Evolutionary conservation across 2,888 invertebrate species (phyloP).

Genomic region (Nudaria mundana): DNA sequence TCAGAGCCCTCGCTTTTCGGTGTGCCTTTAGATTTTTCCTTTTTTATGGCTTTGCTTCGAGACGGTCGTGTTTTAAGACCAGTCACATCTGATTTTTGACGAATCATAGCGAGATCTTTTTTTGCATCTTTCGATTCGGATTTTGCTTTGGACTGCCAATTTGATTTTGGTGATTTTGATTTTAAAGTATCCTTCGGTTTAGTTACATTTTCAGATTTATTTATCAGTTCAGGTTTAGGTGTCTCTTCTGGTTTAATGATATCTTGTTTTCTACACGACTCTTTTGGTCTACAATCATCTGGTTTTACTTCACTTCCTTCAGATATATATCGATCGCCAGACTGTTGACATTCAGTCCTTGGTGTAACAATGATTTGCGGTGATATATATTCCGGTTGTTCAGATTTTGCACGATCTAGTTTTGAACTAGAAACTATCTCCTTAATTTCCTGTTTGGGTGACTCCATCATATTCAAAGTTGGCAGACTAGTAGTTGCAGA

Average conservation of each 20-base stretch:
- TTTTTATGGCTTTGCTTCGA: slow-evolving; percentile 54
- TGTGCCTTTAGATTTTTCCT: slow-evolving; percentile 53
- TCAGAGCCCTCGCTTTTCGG: slow-evolving; percentile 47
- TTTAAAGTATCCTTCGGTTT: slow-evolving; percentile 52
- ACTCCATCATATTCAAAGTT: slow-evolving; percentile 82
- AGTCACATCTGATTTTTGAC: slow-evolving; percentile 84
- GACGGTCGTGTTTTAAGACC: slow-evolving; percentile 76
- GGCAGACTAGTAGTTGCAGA: slow-evolving; percentile 92
- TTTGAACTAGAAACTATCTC: slow-evolving; percentile 44
- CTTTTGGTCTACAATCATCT: too few species aligned
- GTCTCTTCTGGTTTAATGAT: slow-evolving; percentile 2
- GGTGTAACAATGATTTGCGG: not conserved
- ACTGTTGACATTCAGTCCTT: not conserved
- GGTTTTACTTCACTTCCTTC: too few species aligned
- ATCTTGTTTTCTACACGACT: too few species aligned
- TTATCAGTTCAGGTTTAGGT: slow-evolving; percentile 40
- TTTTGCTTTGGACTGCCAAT: slow-evolving; percentile 9
- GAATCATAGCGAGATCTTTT: slow-evolving; percentile 60
- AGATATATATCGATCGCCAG: too few species aligned
- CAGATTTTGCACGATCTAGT: slow-evolving; percentile 62
- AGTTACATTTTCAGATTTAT: not conserved
- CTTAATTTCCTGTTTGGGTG: slow-evolving; percentile 67
- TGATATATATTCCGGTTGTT: slow-evolving; percentile 51
- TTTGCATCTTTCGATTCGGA: slow-evolving; percentile 19
- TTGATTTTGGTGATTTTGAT: slow-evolving; percentile 7